Conservation (phyloP, 2,113 vertebrate species). For the Oxygymnocypris stewartii region DNA sequence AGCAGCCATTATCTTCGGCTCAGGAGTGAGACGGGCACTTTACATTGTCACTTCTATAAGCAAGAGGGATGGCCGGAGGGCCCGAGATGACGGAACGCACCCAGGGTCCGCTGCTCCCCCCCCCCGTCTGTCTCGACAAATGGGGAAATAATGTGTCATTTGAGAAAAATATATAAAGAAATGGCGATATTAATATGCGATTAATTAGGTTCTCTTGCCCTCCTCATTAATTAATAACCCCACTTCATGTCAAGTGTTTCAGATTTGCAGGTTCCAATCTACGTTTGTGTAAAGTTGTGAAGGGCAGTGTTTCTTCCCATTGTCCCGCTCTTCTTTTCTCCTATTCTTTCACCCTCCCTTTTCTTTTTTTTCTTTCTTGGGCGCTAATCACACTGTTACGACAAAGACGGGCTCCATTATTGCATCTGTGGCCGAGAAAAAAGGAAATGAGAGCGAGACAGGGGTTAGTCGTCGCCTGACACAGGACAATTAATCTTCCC, state of each 20-base stretch:
- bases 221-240: constrained; percentile 76
- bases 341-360: constrained; percentile 57
- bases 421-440: constrained; percentile 93
- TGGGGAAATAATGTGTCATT: background rate
- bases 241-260: constrained; percentile 63
- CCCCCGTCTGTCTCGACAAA: constrained; percentile 47
- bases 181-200: constrained; percentile 68
- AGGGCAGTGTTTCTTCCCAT: constrained; percentile 54
- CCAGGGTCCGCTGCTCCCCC: constrained; percentile 65
- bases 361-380: constrained; percentile 49
- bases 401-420: constrained; percentile 98
- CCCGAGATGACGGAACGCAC: constrained; percentile 66
- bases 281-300: constrained; percentile 66
- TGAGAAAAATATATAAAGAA: constrained; percentile 51
- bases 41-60: constrained; percentile 73
- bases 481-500: constrained; percentile 99
- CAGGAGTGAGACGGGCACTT: constrained; percentile 68
- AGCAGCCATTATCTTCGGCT: constrained; percentile 73
- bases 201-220: constrained; percentile 66
- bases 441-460: constrained; percentile 99
- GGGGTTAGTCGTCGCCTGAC: constrained; percentile 96
- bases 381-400: constrained; percentile 94
- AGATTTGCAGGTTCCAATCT: constrained; percentile 71
- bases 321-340: constrained; percentile 28
- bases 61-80: constrained; percentile 68